These are phyloP conservation scores for Cotesia glomerata DNA, from an alignment of 1,140 invertebrate genomes.

Conservation along the genomic window DNA sequence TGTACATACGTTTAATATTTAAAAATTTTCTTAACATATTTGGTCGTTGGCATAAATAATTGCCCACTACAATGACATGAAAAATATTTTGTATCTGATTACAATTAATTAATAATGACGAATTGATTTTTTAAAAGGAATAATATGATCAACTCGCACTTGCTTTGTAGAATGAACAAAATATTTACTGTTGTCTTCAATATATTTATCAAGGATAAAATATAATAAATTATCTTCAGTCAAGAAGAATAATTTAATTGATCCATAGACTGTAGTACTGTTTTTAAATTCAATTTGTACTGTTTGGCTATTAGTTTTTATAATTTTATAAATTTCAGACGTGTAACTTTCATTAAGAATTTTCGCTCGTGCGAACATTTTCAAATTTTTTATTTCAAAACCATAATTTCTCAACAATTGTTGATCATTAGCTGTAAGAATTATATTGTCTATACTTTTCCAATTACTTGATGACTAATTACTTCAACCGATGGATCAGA, in stretches of 20 bases:
- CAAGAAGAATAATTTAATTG: constrained; percentile 30
- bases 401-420: constrained; percentile 5
- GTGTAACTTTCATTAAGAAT: constrained; percentile 31
- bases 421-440: not conserved
- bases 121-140: constrained; percentile 16
- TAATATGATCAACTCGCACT: constrained; percentile 19
- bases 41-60: no score
- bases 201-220: constrained; percentile 25
- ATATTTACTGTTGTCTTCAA: no score
- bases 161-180: constrained; percentile 14
- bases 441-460: constrained; percentile 2
- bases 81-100: no score
- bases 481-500: not conserved
- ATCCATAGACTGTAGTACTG: constrained; percentile 18
- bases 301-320: constrained; percentile 36
- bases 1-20: constrained; percentile 1
- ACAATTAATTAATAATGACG: no score
- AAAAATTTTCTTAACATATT: not conserved
- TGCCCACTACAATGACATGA: no score
- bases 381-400: constrained; percentile 10
- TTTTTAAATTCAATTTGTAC: constrained; percentile 21
- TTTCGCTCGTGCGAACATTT: constrained; percentile 28
- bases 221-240: constrained; percentile 5
- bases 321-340: constrained; percentile 34
- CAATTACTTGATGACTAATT: not conserved